Base-by-base conservation (phyloP, 2,888 invertebrate species). In the Endomychus coccineus region DNA sequence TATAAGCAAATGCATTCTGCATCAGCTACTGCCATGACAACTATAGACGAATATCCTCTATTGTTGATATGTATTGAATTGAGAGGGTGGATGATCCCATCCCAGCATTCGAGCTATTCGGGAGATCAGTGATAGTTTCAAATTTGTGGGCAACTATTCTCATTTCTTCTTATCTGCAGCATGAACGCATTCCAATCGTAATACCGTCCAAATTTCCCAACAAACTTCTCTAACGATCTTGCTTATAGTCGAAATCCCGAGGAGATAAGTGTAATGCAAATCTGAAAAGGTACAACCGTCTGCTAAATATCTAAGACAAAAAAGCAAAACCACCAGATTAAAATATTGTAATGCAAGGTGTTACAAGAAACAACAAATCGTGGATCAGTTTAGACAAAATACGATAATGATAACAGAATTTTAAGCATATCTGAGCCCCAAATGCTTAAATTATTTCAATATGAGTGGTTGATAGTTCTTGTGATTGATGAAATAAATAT, bases 41-140 rank as follows among this genome's bases (percentile, higher is more conserved):
- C 34, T 13, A 34, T 27, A n/a, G 28, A 36, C 2, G 13, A 36
- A 42, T 35, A 34, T 10, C 34, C 37, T 40, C 39, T 45, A 33
- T 46, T 45, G 33, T 48, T 46, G 16, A 39, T 40, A 37, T 37
- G 42, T 48, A 48, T 48, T 2, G 43, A 50, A 14, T 40, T 44
- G 42, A 7, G 14, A 6, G 3, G 4, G 3, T 14, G 38, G 33
- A 2, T 15, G 11, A 2, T 28, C 14, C 1, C 17, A 6, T 11
- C 22, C 15, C 9, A 2, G 36, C 36, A 22, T 25, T 30, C 7
- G 28, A n/a, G 15, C 38, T 34, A 28, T 38, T 3, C 3, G 38
- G 34, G 15, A 38, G 34, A 10, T 39, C 17, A n/a, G 34, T 29
- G 6, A 3, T 16, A 3, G 2, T 11, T n/a, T 17, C 28, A 27